Conservation (phyloP, 1,140 invertebrate genomes). For the Ridgeia piscesae region DNA sequence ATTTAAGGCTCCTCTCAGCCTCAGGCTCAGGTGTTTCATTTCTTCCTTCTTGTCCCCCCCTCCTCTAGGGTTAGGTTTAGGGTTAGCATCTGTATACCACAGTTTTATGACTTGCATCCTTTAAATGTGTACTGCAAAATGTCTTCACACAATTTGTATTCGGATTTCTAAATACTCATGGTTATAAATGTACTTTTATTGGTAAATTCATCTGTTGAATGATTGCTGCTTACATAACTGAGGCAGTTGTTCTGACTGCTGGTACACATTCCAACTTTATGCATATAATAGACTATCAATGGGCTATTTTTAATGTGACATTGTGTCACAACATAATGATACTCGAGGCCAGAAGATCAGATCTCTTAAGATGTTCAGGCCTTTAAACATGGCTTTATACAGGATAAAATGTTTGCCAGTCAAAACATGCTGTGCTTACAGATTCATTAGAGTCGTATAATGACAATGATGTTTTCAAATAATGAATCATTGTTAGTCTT, state of each 20-base stretch:
- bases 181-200: neutral
- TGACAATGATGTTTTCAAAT: neutral
- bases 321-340: neutral
- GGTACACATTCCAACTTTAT: neutral
- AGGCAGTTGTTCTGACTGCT: neutral
- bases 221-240: neutral
- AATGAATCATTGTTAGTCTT: neutral
- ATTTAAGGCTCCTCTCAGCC: too few relatives aligned
- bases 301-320: neutral
- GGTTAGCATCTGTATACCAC: too few relatives aligned
- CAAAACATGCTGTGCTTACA: too few relatives aligned
- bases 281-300: neutral
- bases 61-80: too few relatives aligned
- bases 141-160: neutral
- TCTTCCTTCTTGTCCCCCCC: too few relatives aligned
- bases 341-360: neutral
- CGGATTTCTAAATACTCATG: neutral
- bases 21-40: too few relatives aligned
- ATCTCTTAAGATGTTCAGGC: too few relatives aligned
- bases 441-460: too few relatives aligned
- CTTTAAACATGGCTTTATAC: too few relatives aligned
- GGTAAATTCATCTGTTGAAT: neutral
- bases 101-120: too few relatives aligned
- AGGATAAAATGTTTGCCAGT: too few relatives aligned
- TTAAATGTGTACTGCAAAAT: neutral